Evolutionary conservation across 2,888 invertebrate genomes (phyloP), one percentile per base, ranked within the genome.

Genomic region (Macrosiphum euphorbiae): DNA sequence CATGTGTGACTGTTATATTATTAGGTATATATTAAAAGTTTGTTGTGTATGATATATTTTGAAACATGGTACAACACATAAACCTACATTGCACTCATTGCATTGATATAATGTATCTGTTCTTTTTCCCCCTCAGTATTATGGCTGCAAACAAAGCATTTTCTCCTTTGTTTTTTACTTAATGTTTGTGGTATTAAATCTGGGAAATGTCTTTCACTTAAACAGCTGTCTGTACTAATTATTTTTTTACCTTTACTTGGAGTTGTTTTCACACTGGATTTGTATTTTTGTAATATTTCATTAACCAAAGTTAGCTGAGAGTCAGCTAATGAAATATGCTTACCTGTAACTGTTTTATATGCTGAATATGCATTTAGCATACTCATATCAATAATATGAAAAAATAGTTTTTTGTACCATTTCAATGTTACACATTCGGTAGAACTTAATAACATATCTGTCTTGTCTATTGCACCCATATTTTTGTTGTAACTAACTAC

Each of bases 331-430:
- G 58, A 28, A 13, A 58, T 20, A 58, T 55, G 44, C 1, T 58
- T 89, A 13, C 88, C 44, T 10, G 58, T 89, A 41, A 89, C 44
- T 1, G 88, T 44, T 47, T 89, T 89, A 47, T 89, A 89, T 4
- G 58, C n/a, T 3, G 58, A 44, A 58, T 58, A 89, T 41, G 88
- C 55, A 58, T 89, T 89, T 41, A 89, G 16, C 26, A 89, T 24
- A 24, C 35, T 55, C 35, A 88, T 35, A 55, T 88, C 88, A 35
- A 88, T 55, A 8, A 88, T 7, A 47, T 89, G 88, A 44, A 89
- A 89, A 89, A 89, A 89, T 26, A 89, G 24, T 89, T 89, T 89
- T 44, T 89, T 89, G 11, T 89, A 58, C 88, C 58, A 55, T 26
- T 58, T 58, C 50, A 87, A 13, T n/a, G 87, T 47, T 28, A 86